phyloP scores from a whole-genome alignment of 2,113 vertebrate species.

The Lepisosteus oculatus region DNA sequence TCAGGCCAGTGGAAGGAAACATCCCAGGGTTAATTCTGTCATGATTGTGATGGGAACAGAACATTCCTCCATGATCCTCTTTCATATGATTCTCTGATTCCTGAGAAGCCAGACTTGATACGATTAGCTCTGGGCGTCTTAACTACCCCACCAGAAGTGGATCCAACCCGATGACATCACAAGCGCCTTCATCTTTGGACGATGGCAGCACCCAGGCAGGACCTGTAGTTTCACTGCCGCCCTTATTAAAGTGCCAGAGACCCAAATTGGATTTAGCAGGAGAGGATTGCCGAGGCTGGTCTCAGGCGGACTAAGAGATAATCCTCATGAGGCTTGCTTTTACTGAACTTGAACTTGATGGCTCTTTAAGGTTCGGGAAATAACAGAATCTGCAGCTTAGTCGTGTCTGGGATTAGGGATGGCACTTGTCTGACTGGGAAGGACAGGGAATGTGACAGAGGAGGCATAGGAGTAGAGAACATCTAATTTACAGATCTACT shows the following conservation, averaged over 20 bases:
- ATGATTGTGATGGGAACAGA: conserved; percentile 74
- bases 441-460: not conserved
- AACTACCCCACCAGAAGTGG: conserved; percentile 45
- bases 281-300: conserved; percentile 27
- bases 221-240: conserved; percentile 9
- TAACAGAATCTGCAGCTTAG: not conserved
- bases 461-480: not conserved
- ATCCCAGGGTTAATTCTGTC: conserved; percentile 77
- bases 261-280: conserved; percentile 35
- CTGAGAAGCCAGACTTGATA: conserved; percentile 69
- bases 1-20: conserved; percentile 68
- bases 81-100: conserved; percentile 69
- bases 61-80: conserved; percentile 79
- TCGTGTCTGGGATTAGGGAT: not conserved
- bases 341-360: not conserved
- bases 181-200: not conserved
- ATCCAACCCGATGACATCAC: conserved; percentile 47
- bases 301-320: conserved; percentile 23
- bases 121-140: conserved; percentile 64
- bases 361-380: conserved; percentile 1
- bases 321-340: not conserved
- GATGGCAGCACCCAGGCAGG: conserved; percentile 11
- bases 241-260: conserved; percentile 22
- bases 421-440: not conserved
- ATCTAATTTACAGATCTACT: too few relatives aligned